phyloP scores from a whole-genome alignment of 2,888 invertebrate species.

The Spilosoma lubricipeda region DNA sequence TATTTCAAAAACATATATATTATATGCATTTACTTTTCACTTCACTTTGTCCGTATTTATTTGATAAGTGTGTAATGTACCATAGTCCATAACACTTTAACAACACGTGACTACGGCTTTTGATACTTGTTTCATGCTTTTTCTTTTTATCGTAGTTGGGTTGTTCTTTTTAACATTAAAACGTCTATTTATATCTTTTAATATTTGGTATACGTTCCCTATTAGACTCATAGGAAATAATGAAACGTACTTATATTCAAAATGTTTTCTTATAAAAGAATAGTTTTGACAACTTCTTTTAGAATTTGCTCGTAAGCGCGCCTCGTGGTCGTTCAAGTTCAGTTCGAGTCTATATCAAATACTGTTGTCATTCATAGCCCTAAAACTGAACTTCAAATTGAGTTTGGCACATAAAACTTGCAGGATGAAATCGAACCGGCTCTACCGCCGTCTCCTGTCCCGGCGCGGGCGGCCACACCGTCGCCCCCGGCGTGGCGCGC shows the following conservation, averaged over 20 bases:
- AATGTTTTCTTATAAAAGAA: too few relatives aligned
- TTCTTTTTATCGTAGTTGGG: too few relatives aligned
- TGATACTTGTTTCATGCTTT: too few relatives aligned
- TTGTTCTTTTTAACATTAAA: too few relatives aligned
- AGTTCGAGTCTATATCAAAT: neutral
- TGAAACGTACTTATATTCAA: neutral
- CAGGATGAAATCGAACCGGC: constrained; percentile 23
- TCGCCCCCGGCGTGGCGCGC: constrained; percentile 47
- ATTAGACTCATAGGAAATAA: neutral
- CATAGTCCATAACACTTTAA: too few relatives aligned
- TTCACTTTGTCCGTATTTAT: too few relatives aligned
- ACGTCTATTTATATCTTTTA: neutral
- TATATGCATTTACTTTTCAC: too few relatives aligned
- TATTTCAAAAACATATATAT: too few relatives aligned
- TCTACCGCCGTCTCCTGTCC: constrained; percentile 34
- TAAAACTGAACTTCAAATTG: neutral
- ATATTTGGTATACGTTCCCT: neutral
- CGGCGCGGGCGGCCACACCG: constrained; percentile 54
- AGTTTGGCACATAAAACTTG: neutral
- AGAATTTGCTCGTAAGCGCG: neutral
- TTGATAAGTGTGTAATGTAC: too few relatives aligned
- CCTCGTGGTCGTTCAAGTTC: neutral
- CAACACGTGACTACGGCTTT: too few relatives aligned
- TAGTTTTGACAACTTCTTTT: neutral
- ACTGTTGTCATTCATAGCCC: neutral